These are phyloP conservation scores for Thripadectes ignobilis DNA, from an alignment of 2,797 vertebrate genomes.

Conservation along the genomic window DNA sequence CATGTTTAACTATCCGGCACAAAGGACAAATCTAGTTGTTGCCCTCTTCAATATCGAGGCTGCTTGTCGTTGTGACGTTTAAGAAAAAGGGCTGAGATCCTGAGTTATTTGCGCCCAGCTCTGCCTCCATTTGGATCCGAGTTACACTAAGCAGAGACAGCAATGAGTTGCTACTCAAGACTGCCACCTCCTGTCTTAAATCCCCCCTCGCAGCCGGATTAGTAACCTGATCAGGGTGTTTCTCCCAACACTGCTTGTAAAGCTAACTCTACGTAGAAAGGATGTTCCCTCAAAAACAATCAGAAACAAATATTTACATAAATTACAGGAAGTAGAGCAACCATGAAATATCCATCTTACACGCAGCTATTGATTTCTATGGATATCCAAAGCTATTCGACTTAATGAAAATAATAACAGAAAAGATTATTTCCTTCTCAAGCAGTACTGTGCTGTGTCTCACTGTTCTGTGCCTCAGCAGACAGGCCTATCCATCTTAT, in stretches of 20 bases:
- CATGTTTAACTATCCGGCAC: background rate
- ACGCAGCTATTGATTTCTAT: conserved; percentile 52
- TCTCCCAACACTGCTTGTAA: background rate
- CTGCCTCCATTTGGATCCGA: background rate
- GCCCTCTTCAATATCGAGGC: background rate
- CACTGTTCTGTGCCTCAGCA: background rate
- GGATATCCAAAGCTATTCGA: conserved; percentile 52
- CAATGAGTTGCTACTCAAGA: background rate
- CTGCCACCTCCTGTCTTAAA: conserved; percentile 54
- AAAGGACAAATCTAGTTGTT: background rate
- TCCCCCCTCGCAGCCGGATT: background rate
- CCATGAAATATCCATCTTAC: background rate
- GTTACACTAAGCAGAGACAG: background rate
- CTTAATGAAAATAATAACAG: background rate
- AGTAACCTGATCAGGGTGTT: background rate
- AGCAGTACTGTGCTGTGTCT: background rate
- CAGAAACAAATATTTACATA: background rate
- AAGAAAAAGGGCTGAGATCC: background rate
- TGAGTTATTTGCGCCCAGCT: background rate
- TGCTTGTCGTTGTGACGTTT: background rate
- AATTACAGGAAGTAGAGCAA: background rate
- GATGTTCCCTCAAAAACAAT: background rate
- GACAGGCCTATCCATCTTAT: background rate
- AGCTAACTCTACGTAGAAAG: background rate
- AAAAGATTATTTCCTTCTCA: background rate